Percentiles rank a stretch among this genome's conserved stretches.
Evolutionary conservation across 2,797 vertebrate genomes (phyloP).

Genomic region (Bucorvus abyssinicus): DNA sequence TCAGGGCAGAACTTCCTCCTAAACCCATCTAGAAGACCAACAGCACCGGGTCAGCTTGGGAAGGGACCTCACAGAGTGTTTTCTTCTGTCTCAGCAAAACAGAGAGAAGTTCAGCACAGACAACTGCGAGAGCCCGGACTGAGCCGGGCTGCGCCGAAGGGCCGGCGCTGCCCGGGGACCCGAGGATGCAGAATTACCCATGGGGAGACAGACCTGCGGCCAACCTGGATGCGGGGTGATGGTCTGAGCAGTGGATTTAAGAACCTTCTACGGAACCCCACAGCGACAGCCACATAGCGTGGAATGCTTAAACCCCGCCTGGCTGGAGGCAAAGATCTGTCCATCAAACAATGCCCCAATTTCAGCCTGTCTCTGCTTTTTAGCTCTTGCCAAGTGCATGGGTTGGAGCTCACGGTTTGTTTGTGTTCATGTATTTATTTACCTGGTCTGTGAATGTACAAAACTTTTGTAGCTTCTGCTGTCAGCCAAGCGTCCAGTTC

Average conservation of each 20-base stretch:
- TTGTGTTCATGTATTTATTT: not conserved
- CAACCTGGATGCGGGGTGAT: not conserved
- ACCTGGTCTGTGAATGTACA: not conserved
- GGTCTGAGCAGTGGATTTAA: not conserved
- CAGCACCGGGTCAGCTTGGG: not conserved
- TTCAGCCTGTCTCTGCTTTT: not conserved
- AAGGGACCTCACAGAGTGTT: not conserved
- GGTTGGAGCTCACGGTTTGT: not conserved
- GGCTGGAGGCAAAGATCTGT: not conserved
- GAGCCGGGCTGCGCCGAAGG: fast-evolving
- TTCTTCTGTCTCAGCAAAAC: not conserved
- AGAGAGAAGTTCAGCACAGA: not conserved
- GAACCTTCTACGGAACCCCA: not conserved
- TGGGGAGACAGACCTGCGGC: not conserved
- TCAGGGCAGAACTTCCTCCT: not conserved
- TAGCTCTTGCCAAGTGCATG: not conserved
- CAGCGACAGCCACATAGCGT: not conserved
- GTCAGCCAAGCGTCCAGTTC: not conserved
- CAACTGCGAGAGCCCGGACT: conserved; percentile 45
- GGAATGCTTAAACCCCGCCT: not conserved
- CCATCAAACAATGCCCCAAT: not conserved
- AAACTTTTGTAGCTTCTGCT: not conserved
- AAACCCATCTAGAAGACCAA: not conserved
- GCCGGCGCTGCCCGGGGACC: not conserved
- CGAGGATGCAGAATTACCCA: not conserved